Conservation (phyloP, 2,113 vertebrate genomes). For the Carassius gibelio region DNA sequence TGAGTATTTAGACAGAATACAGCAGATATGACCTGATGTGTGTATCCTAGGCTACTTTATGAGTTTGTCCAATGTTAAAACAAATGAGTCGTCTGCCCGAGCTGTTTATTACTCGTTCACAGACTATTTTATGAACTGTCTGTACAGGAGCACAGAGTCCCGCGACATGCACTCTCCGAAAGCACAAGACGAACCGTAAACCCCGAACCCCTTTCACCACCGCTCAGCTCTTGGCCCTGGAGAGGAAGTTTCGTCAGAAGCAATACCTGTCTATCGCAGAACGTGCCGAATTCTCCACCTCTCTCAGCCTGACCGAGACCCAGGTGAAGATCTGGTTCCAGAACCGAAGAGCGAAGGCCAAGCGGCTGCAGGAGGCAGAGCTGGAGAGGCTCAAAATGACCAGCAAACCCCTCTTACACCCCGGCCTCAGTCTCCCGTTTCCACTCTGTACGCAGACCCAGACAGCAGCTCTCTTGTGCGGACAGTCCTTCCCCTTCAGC, state of each 20-base stretch:
- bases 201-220: constrained; percentile 93
- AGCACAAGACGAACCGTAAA: constrained; percentile 96
- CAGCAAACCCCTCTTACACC: constrained; percentile 83
- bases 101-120: background rate
- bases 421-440: constrained; percentile 85
- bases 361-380: constrained; percentile 94
- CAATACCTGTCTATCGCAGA: constrained; percentile 96
- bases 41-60: background rate
- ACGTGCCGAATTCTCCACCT: constrained; percentile 93
- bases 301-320: constrained; percentile 92
- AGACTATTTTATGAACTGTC: background rate
- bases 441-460: constrained; percentile 84
- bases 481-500: constrained; percentile 87
- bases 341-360: constrained; percentile 94
- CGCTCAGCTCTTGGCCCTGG: constrained; percentile 89
- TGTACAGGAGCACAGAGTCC: constrained; percentile 83
- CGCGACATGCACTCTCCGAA: constrained; percentile 86
- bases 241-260: constrained; percentile 94
- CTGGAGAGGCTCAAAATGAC: constrained; percentile 95
- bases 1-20: background rate
- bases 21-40: background rate
- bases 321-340: constrained; percentile 99
- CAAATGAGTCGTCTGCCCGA: background rate
- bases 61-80: background rate
- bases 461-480: constrained; percentile 82